A percentile compares a stretch with the other conserved stretches of the same genome.
Evolutionary conservation across 2,888 invertebrate species (phyloP).

Genomic region (Hermaeophaga mercurialis): DNA sequence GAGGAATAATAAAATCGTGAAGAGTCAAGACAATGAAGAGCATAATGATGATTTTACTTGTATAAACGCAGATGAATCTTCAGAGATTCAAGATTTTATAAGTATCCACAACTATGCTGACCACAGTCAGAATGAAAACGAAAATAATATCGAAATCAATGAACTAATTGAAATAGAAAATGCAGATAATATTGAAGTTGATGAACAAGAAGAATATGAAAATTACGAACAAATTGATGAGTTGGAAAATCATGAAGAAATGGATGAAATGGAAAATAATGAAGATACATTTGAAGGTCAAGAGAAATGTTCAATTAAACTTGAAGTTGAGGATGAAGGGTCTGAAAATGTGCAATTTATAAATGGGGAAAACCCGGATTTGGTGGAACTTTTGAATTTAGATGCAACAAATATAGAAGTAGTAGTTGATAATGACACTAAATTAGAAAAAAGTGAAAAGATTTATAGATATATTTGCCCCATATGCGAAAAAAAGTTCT

Average conservation of each 20-base stretch:
- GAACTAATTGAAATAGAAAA: neutral
- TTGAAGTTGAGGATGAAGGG: neutral
- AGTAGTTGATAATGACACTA: constrained; percentile 4
- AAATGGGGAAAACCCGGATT: neutral
- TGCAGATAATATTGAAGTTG: neutral
- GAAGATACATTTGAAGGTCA: neutral
- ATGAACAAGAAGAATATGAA: neutral
- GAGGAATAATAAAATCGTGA: neutral
- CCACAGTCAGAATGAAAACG: neutral
- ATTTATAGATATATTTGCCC: constrained; percentile 10
- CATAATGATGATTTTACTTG: neutral
- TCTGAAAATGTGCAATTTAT: neutral
- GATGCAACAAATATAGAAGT: constrained; percentile 13
- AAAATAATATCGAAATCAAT: neutral
- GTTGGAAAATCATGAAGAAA: neutral
- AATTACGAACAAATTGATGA: neutral
- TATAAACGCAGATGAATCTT: neutral
- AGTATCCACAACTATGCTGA: neutral
- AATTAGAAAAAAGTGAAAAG: neutral
- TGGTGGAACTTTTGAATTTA: constrained; percentile 1
- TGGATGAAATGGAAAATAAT: neutral
- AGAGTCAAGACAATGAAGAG: neutral
- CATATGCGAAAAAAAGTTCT: constrained; percentile 11
- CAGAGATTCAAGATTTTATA: neutral
- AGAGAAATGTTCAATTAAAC: neutral